Evolutionary conservation across 2,113 vertebrate genomes (phyloP).

Genomic region (Bombycilla garrulus): DNA sequence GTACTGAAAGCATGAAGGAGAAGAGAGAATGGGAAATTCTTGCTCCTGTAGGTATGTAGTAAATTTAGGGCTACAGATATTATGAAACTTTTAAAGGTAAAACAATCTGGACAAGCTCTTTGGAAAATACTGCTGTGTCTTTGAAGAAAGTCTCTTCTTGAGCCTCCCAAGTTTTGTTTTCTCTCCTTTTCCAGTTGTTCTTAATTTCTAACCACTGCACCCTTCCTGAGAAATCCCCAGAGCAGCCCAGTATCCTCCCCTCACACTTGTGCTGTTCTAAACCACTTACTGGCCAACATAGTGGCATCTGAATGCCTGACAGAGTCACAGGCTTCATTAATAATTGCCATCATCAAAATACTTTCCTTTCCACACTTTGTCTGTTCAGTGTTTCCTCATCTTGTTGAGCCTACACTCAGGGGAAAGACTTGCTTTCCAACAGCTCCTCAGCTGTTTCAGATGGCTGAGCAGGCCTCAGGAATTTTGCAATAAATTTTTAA

Average conservation of each 20-base stretch:
- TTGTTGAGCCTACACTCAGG: background rate
- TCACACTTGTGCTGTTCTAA: background rate
- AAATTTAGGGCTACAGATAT: background rate
- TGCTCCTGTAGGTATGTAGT: background rate
- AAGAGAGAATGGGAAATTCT: background rate
- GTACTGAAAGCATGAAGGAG: background rate
- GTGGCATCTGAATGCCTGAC: background rate
- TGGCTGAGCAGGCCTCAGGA: background rate
- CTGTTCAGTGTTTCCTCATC: background rate
- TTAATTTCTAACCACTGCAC: background rate
- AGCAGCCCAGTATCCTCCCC: background rate
- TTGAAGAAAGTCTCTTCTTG: background rate
- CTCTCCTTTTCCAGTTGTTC: background rate
- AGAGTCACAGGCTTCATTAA: background rate
- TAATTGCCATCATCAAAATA: constrained; percentile 40
- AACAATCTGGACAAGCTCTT: background rate
- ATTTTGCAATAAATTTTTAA: background rate
- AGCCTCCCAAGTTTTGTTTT: background rate
- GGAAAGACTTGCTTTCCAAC: background rate
- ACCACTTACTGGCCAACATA: background rate
- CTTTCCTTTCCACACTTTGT: background rate
- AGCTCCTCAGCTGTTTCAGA: background rate
- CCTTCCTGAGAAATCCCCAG: background rate
- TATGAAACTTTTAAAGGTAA: background rate
- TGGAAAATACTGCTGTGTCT: background rate